phyloP scores from a whole-genome alignment of 2,888 invertebrate species.

The Alsophila aescularia region DNA sequence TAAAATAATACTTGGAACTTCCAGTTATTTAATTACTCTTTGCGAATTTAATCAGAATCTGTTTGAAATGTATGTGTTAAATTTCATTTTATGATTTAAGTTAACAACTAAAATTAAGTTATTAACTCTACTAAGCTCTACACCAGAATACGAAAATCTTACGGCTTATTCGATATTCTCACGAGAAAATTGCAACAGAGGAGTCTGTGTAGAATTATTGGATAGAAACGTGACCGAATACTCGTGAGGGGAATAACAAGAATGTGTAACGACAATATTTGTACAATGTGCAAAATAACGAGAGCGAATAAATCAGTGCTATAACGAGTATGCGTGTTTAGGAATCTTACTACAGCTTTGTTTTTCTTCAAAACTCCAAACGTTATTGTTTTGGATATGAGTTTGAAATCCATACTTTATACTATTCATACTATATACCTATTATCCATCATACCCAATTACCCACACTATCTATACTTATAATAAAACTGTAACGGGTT shows the following conservation, averaged over 20 bases:
- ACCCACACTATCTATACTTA: too few relatives aligned
- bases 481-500: too few relatives aligned
- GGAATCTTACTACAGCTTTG: neutral
- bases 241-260: slow-evolving; percentile 71
- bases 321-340: slow-evolving; percentile 4
- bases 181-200: slow-evolving; percentile 69
- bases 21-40: too few relatives aligned
- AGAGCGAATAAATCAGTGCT: slow-evolving; percentile 23
- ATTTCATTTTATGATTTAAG: too few relatives aligned
- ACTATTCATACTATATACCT: too few relatives aligned
- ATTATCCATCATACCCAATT: too few relatives aligned
- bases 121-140: neutral
- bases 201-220: slow-evolving; percentile 78
- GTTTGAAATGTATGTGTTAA: too few relatives aligned
- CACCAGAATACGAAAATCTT: slow-evolving; percentile 41
- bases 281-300: slow-evolving; percentile 30
- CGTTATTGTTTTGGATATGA: neutral
- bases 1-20: too few relatives aligned
- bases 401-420: too few relatives aligned
- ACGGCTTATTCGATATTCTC: slow-evolving; percentile 70
- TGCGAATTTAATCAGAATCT: too few relatives aligned
- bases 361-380: neutral
- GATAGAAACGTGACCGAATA: slow-evolving; percentile 70
- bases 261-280: slow-evolving; percentile 57
- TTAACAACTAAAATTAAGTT: too few relatives aligned